Conservation (phyloP, 2,888 invertebrate genomes). For the Lithophane semibrunnea region DNA sequence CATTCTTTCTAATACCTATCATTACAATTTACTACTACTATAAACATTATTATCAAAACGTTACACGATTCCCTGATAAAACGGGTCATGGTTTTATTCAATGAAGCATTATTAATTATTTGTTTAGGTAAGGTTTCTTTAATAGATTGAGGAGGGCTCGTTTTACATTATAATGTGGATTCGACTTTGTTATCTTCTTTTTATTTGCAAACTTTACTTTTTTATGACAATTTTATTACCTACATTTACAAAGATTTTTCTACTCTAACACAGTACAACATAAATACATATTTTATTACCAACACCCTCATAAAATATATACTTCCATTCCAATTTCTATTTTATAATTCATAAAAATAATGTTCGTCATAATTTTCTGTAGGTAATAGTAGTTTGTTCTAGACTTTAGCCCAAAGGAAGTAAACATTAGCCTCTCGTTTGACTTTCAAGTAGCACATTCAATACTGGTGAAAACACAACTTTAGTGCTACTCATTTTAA, state of each 20-base stretch:
- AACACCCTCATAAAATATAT: slow-evolving; percentile 28
- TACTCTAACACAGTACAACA: slow-evolving; percentile 9
- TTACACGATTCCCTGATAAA: slow-evolving; percentile 21
- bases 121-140: neutral
- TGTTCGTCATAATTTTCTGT: neutral
- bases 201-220: slow-evolving; percentile 7
- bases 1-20: slow-evolving; percentile 1
- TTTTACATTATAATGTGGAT: neutral
- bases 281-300: slow-evolving; percentile 18
- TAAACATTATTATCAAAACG: slow-evolving; percentile 47
- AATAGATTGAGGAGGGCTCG: neutral
- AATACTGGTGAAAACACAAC: slow-evolving; percentile 21
- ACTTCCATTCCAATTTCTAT: slow-evolving; percentile 21
- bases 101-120: slow-evolving; percentile 15
- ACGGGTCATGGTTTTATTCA: slow-evolving; percentile 13
- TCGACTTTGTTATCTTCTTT: slow-evolving; percentile 8
- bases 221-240: slow-evolving; percentile 1
- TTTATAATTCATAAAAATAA: slow-evolving; percentile 25
- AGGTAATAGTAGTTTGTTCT: neutral
- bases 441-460: slow-evolving; percentile 19
- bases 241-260: neutral
- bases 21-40: slow-evolving; percentile 24
- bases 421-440: slow-evolving; percentile 33
- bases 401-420: slow-evolving; percentile 6
- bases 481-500: slow-evolving; percentile 19